Base-by-base conservation (phyloP, 1,140 invertebrate genomes). In the Dendrolimus punctatus region DNA sequence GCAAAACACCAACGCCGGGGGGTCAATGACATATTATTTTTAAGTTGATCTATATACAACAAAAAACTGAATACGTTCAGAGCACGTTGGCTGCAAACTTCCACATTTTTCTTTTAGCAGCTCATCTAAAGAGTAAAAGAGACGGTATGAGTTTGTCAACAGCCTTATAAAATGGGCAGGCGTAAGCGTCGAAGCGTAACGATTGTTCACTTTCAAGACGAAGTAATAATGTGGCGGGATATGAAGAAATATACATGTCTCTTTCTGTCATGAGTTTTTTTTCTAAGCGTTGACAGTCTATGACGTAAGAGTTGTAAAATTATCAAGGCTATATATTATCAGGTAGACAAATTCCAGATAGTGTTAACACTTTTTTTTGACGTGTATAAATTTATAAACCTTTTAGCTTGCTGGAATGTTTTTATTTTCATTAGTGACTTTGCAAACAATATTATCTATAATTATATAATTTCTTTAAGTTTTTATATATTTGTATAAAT, bases 11-110 rank as follows among this genome's bases (percentile, higher is more conserved):
- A 56, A 55, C 69, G 62, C 50, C 57, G 10, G n/a, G 56, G 56
- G 81, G 70, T 81, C 81, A 80, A 69, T 60, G 79, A 80, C 79
- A 76, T 63, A 71, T 74, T 76, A 75, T 76, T 76, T 69, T 66
- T 73, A 73, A 73, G 61, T 75, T 76, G 79, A 77, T 83, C 81
- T 81, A 79, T 79, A 85, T 85, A 76, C 75, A 55, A 77, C 68
- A 77, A 76, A 79, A 76, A 77, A 64, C 62, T 68, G 66, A 68
- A 64, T 68, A 56, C 56, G 52, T 59, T 50, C 52, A 58, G 70
- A 74, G 72, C 69, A 56, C 48, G 55, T 54, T 57, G 58, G 38
- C 23, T 23, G 23, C 23, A 23, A 23, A 23, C 23, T 23, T 23
- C 23, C 23, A 23, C 23, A 23, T 23, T 23, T 23, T 23, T 23